phyloP scores from a whole-genome alignment of 2,113 vertebrate genomes.

The Megaceryle maxima region DNA sequence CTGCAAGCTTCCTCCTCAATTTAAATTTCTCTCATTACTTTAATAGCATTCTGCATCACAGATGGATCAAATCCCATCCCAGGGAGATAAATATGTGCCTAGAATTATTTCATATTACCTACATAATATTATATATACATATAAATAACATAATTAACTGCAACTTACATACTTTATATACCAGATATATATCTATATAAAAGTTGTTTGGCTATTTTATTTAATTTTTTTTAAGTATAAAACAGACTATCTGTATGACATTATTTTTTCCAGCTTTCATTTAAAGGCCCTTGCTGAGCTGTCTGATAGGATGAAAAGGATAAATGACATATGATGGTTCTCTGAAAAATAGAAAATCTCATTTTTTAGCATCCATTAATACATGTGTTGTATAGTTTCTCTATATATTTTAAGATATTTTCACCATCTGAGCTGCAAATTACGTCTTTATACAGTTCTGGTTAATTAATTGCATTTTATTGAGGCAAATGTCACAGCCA shows the following conservation, averaged over 20 bases:
- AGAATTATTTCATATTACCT: not conserved
- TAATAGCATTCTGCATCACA: not conserved
- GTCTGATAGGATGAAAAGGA: not conserved
- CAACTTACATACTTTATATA: not conserved
- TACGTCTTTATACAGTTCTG: not conserved
- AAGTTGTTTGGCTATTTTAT: no score
- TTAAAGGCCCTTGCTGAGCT: not conserved
- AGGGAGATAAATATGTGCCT: not conserved
- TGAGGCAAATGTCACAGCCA: not conserved
- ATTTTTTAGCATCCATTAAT: not conserved
- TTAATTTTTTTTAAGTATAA: not conserved
- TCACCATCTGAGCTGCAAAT: not conserved
- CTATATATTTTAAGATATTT: slow-evolving; percentile 5
- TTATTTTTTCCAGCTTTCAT: not conserved
- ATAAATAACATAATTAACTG: not conserved
- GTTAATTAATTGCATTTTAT: slow-evolving; percentile 32
- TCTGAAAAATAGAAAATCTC: not conserved
- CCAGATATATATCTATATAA: not conserved
- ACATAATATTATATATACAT: not conserved
- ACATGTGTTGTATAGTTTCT: not conserved
- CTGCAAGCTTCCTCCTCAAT: not conserved
- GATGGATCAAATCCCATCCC: not conserved
- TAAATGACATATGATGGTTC: not conserved
- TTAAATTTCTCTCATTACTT: not conserved
- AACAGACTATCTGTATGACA: not conserved